These are phyloP conservation scores for Cichladusa arquata DNA, from an alignment of 2,113 vertebrate genomes.

Conservation along the genomic window DNA sequence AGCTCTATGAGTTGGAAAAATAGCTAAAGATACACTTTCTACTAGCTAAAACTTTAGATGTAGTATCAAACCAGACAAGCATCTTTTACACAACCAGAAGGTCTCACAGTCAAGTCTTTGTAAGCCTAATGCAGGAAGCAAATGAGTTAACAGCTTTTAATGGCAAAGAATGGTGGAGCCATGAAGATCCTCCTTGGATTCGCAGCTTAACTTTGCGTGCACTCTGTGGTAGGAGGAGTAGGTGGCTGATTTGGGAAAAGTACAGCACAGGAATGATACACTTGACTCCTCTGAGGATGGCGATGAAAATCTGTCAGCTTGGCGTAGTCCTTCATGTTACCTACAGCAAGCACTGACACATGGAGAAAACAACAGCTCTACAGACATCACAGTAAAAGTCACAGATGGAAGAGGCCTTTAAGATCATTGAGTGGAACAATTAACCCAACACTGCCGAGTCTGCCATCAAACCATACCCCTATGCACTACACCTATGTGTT, in stretches of 20 bases:
- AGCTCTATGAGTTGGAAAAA: constrained; percentile 10
- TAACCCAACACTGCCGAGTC: neutral
- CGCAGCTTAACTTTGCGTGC: constrained; percentile 7
- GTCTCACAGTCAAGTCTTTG: neutral
- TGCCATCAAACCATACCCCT: neutral
- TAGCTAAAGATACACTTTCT: neutral
- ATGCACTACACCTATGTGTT: neutral
- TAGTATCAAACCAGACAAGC: neutral
- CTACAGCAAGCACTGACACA: constrained; percentile 18
- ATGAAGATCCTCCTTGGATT: constrained; percentile 24
- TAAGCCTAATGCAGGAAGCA: neutral
- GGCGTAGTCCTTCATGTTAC: constrained; percentile 40
- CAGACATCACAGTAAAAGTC: neutral
- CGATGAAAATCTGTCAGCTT: constrained; percentile 60
- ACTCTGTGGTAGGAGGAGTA: constrained; percentile 52
- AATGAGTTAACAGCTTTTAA: constrained; percentile 12
- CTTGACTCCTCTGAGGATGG: constrained; percentile 46
- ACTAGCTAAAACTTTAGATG: neutral
- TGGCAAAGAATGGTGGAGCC: neutral
- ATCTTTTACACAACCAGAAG: neutral
- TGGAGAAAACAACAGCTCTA: neutral
- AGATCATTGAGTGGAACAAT: neutral
- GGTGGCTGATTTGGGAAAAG: constrained; percentile 47
- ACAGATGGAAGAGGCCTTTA: neutral
- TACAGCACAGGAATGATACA: constrained; percentile 39